Conservation (phyloP, 2,797 vertebrate species). For the Acanthopagrus latus region DNA sequence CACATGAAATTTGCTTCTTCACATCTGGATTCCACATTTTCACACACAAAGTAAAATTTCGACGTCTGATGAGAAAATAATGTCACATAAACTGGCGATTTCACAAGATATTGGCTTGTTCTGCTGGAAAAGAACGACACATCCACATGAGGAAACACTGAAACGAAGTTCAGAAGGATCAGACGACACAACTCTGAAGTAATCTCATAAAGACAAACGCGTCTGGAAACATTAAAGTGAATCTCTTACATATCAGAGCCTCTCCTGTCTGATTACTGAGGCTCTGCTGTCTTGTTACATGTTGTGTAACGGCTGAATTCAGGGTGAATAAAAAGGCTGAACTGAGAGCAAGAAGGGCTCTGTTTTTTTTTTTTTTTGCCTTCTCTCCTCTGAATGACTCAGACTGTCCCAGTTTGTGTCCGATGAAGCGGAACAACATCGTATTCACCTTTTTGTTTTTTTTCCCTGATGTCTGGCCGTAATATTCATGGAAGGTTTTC, state of each 20-base stretch:
- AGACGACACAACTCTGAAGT: not conserved
- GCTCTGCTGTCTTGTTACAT: not conserved
- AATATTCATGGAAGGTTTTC: not conserved
- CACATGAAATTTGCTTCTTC: too few species aligned
- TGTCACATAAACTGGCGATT: too few species aligned
- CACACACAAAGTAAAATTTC: too few species aligned
- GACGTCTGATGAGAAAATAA: too few species aligned
- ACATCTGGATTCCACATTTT: too few species aligned
- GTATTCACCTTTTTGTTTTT: not conserved
- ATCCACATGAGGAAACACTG: too few species aligned
- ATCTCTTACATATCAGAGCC: not conserved
- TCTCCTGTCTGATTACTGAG: not conserved
- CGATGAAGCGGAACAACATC: conserved; percentile 5
- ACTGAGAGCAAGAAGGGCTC: not conserved
- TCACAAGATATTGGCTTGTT: too few species aligned
- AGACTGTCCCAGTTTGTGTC: conserved; percentile 12
- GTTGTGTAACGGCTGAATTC: not conserved
- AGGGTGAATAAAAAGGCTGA: not conserved
- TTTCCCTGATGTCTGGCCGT: not conserved
- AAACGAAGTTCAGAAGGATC: not conserved
- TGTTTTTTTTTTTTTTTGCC: too few species aligned
- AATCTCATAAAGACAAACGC: not conserved
- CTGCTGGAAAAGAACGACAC: not conserved
- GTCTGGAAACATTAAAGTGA: not conserved
- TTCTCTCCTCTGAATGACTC: not conserved